These are phyloP conservation scores for Oreochromis spilurus DNA, from an alignment of 2,113 vertebrate genomes.

Conservation along the genomic window DNA sequence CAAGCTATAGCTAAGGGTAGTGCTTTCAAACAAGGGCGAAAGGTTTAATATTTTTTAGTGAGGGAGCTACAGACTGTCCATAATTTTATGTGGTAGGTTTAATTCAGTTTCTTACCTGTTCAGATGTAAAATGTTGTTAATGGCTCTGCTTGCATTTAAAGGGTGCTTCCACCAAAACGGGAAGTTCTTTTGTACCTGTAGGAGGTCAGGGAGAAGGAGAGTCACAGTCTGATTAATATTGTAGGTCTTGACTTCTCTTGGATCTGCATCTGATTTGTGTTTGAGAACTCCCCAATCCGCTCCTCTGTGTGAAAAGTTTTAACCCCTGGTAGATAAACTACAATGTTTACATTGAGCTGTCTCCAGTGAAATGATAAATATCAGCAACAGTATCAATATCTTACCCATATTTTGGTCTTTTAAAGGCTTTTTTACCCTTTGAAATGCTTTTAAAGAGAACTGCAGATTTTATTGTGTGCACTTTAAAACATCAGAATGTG, in stretches of 20 bases:
- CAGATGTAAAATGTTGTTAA: not conserved
- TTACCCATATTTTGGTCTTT: not conserved
- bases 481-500: no score
- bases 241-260: not conserved
- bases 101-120: not conserved
- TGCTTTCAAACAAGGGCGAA: not conserved
- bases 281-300: not conserved
- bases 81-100: not conserved
- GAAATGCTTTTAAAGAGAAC: not conserved
- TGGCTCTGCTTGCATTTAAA: not conserved
- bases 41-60: not conserved
- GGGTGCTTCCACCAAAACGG: not conserved
- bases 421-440: not conserved
- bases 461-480: not conserved
- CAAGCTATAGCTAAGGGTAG: not conserved
- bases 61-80: not conserved
- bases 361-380: not conserved
- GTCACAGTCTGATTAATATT: not conserved
- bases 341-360: not conserved
- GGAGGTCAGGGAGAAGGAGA: not conserved
- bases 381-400: not conserved
- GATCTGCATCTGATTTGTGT: not conserved
- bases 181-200: not conserved
- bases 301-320: not conserved
- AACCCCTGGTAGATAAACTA: not conserved